These are phyloP conservation scores for Spisula solida DNA, from an alignment of 2,888 invertebrate species.

Conservation along the genomic window DNA sequence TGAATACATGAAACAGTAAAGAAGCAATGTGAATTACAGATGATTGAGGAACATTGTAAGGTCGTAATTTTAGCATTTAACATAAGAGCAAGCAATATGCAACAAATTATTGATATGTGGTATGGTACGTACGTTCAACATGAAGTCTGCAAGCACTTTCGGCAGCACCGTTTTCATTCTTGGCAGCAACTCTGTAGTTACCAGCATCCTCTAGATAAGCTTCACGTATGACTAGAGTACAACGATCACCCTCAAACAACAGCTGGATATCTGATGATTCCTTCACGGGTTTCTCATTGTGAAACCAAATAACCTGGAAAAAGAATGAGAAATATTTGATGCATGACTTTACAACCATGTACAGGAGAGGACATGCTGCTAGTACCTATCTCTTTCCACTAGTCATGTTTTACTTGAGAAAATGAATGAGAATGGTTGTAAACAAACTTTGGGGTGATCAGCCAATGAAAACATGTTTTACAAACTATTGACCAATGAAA, in stretches of 20 bases:
- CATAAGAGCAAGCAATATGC: background rate
- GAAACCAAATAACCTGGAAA: constrained; percentile 92
- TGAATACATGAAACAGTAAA: no score
- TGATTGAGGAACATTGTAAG: no score
- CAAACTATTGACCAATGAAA: no score
- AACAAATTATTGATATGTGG: background rate
- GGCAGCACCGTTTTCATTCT: constrained; percentile 96
- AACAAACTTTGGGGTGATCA: no score
- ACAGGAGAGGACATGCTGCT: no score
- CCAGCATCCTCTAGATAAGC: constrained; percentile 93
- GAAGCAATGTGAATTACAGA: no score
- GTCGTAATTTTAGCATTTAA: no score
- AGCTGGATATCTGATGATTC: constrained; percentile 94
- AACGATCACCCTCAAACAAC: constrained; percentile 93
- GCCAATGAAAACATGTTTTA: no score
- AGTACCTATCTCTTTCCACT: no score
- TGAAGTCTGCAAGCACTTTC: constrained; percentile 95
- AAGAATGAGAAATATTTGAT: background rate
- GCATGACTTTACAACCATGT: background rate
- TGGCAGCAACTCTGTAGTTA: constrained; percentile 93
- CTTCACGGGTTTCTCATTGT: constrained; percentile 93
- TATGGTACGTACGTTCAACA: constrained; percentile 88
- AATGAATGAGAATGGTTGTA: no score
- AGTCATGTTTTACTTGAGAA: no score
- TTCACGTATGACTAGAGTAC: constrained; percentile 87